phyloP scores from a whole-genome alignment of 2,113 vertebrate genomes.

The Plectropomus leopardus region DNA sequence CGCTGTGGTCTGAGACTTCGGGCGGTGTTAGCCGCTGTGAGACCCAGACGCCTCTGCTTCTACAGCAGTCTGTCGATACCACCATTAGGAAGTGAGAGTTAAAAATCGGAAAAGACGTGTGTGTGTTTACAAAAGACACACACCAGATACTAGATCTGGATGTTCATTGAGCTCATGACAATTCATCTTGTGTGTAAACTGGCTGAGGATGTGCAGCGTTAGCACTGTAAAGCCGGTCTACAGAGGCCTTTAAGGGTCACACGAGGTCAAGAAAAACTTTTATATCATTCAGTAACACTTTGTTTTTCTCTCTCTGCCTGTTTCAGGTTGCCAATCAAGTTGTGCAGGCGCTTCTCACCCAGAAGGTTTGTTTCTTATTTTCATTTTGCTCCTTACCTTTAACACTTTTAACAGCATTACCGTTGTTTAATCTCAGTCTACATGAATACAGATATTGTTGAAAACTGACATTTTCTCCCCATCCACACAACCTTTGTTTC shows the following conservation, averaged over 20 bases:
- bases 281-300: not conserved
- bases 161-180: slow-evolving; percentile 12
- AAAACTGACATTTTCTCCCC: too few relatives aligned
- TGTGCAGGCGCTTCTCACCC: slow-evolving; percentile 94
- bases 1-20: slow-evolving; percentile 56
- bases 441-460: too few relatives aligned
- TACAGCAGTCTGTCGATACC: slow-evolving; percentile 78
- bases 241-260: slow-evolving; percentile 26
- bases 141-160: not conserved
- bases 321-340: slow-evolving; percentile 95
- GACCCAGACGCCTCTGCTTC: slow-evolving; percentile 44
- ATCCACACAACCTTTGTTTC: too few relatives aligned
- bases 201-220: not conserved
- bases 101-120: not conserved
- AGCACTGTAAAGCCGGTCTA: not conserved
- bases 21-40: slow-evolving; percentile 39
- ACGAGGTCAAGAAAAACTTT: not conserved
- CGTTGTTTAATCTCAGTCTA: not conserved
- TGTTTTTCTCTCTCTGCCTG: slow-evolving; percentile 25
- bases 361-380: slow-evolving; percentile 88
- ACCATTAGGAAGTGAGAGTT: slow-evolving; percentile 28
- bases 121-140: not conserved
- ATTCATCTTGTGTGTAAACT: slow-evolving; percentile 14
- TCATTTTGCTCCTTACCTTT: not conserved
- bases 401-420: not conserved